Conservation (phyloP, 2,113 vertebrate genomes). For the Syngnathus scovelli region DNA sequence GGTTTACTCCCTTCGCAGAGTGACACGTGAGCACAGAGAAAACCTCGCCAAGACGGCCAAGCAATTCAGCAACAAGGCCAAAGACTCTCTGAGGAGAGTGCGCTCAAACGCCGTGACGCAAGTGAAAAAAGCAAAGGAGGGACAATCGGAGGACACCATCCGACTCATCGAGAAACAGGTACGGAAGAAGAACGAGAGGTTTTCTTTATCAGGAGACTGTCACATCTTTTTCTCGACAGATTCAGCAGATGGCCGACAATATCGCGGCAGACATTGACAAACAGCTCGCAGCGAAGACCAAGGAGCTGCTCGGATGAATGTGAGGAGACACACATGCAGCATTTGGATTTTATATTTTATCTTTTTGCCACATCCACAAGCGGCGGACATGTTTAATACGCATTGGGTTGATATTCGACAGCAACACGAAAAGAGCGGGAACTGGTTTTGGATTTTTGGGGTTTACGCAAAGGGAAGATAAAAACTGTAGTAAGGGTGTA, state of each 20-base stretch:
- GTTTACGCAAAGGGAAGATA: not conserved
- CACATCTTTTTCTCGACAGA: constrained; percentile 59
- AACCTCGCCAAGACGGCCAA: constrained; percentile 86
- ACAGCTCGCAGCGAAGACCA: constrained; percentile 84
- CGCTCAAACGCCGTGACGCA: constrained; percentile 74
- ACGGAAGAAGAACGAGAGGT: not conserved
- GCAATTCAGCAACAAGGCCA: constrained; percentile 88
- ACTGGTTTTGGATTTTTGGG: not conserved
- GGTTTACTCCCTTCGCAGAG: constrained; percentile 62
- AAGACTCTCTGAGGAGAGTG: constrained; percentile 83
- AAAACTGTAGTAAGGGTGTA: too few relatives aligned
- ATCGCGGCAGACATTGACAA: constrained; percentile 78
- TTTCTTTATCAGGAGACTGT: not conserved
- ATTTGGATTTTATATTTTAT: not conserved
- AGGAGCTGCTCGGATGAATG: constrained; percentile 80
- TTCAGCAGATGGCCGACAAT: constrained; percentile 88
- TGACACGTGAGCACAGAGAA: constrained; percentile 90
- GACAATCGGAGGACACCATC: constrained; percentile 86
- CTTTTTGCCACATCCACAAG: not conserved
- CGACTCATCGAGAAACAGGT: constrained; percentile 91
- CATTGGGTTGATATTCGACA: not conserved
- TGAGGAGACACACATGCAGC: not conserved
- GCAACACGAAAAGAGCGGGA: not conserved
- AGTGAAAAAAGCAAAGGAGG: constrained; percentile 81
- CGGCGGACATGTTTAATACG: not conserved